These are phyloP conservation scores for Troides aeacus DNA, from an alignment of 2,888 invertebrate genomes.

Conservation along the genomic window DNA sequence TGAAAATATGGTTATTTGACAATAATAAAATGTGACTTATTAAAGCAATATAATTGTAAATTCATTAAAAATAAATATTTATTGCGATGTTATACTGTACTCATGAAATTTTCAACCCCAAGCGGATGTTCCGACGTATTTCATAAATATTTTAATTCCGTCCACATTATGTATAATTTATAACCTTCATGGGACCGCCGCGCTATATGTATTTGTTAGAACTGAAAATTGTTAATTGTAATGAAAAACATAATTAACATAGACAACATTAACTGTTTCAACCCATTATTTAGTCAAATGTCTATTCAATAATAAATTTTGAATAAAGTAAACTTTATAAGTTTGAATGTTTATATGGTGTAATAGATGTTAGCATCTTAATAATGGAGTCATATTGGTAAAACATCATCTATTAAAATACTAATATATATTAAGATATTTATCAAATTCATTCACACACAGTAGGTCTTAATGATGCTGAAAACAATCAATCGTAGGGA, in stretches of 20 bases:
- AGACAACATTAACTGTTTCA: background rate
- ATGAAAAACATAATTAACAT: background rate
- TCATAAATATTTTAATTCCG: slow-evolving; percentile 12
- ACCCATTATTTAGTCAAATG: too few relatives aligned
- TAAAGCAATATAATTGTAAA: slow-evolving; percentile 15
- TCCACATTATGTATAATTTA: slow-evolving; percentile 4
- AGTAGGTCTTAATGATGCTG: too few relatives aligned
- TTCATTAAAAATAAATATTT: slow-evolving; percentile 12
- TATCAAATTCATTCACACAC: too few relatives aligned
- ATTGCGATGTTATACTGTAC: background rate
- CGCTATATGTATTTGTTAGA: background rate
- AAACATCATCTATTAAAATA: too few relatives aligned
- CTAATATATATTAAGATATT: too few relatives aligned
- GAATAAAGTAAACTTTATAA: too few relatives aligned
- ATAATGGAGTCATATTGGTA: too few relatives aligned
- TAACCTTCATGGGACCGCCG: background rate
- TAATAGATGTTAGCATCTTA: too few relatives aligned
- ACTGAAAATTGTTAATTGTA: background rate
- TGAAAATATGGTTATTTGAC: background rate
- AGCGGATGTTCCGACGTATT: slow-evolving; percentile 3
- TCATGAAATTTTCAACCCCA: slow-evolving; percentile 10
- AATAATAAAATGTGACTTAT: background rate
- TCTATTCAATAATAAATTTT: too few relatives aligned
- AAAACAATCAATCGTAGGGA: too few relatives aligned
- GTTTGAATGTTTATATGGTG: too few relatives aligned